Evolutionary conservation across 2,113 vertebrate genomes (phyloP).

Genomic region (Gadus macrocephalus): DNA sequence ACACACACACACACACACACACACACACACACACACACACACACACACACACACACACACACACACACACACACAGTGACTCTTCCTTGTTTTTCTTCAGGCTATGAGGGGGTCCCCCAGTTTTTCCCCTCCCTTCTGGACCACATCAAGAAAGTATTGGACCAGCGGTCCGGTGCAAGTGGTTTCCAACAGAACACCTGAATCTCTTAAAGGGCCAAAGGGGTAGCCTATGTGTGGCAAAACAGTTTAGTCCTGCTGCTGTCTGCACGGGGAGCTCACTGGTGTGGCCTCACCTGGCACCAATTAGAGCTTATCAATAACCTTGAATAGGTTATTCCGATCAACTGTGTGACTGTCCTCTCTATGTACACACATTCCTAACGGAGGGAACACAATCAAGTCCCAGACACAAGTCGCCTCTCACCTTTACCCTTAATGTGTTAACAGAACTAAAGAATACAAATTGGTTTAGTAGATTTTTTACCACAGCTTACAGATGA

Average conservation of each 20-base stretch:
- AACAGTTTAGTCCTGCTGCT: too few species aligned
- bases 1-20: neutral
- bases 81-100: slow-evolving; percentile 37
- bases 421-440: too few species aligned
- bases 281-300: neutral
- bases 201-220: neutral
- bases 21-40: neutral
- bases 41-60: neutral
- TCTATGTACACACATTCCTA: too few species aligned
- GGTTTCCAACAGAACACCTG: neutral
- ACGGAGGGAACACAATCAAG: too few species aligned
- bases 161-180: slow-evolving; percentile 19
- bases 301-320: neutral
- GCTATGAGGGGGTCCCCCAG: slow-evolving; percentile 73
- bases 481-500: neutral
- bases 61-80: neutral
- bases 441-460: too few species aligned
- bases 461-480: too few species aligned
- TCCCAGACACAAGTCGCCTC: too few species aligned
- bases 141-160: slow-evolving; percentile 64
- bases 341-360: too few species aligned
- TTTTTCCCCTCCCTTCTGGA: slow-evolving; percentile 70
- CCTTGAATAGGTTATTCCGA: neutral
- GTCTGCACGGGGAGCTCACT: too few species aligned
- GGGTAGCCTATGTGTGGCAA: neutral